Base-by-base conservation (phyloP, 2,797 vertebrate genomes). In the Cuculus canorus region DNA sequence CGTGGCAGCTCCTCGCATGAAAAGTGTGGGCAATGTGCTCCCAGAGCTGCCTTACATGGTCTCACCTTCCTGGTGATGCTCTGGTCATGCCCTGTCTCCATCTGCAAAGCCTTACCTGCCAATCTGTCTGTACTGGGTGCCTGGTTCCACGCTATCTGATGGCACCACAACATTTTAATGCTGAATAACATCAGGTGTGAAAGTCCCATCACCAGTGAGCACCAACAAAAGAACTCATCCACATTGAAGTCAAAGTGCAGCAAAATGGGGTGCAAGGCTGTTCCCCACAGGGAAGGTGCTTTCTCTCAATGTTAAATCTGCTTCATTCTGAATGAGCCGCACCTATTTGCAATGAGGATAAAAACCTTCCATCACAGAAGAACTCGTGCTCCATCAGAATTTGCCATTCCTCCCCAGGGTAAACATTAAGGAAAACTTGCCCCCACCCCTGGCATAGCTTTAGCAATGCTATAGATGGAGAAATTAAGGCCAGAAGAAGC, bases 391-490 rank as follows among this genome's bases (percentile, higher is more conserved):
- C 27, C 60, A 2, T 35, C 24, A 76, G 30, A 33, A 76, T 27
- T 21, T 81, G 32, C 11, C 17, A n/a, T 79, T 84, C 48, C 43
- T 80, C 5, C 32, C 5, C 10, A 21, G 15, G 7, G 32, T 64
- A 76, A 53, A 10, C 22, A 60, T 24, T 19, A 66, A 65, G 65
- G 18, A 70, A 77, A 45, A 7, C 3, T 33, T 63, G 2, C 15
- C 17, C 19, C 10, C 13, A 4, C 0, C 2, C 2, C 7, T 0
- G 0, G 10, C 12, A 27, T 11, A 81, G 19, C 17, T 61, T 33
- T 71, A 54, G 21, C 10, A 6, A 17, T 45, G 47, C 12, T 82
- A 16, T 0, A 1, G 54, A 3, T 37, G 43, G 66, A 75, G 70
- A 95, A 90, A 94, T 23, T 63, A 93, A 90, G 80, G 66, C 66